Percentiles rank a stretch among this genome's conserved stretches.
These are phyloP conservation scores for Caenorhabditis parvicauda DNA, from an alignment of 2,888 invertebrate genomes.

Conservation along the genomic window DNA sequence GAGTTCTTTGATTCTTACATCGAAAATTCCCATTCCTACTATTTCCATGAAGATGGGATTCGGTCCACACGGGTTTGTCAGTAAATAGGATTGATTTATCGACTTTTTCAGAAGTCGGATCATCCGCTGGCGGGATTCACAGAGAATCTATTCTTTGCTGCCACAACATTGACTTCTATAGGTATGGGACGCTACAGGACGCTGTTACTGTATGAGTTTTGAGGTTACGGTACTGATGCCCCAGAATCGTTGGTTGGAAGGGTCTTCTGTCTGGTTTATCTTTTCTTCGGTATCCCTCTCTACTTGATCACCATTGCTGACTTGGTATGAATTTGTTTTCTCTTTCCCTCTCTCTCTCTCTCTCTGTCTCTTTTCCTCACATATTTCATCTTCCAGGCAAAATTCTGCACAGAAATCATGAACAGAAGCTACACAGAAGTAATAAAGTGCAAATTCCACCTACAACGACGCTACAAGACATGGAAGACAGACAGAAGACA, in stretches of 20 bases:
- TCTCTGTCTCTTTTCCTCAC: too few species aligned
- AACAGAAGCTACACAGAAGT: constrained; percentile 58
- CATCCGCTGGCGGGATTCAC: constrained; percentile 33
- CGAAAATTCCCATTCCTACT: too few species aligned
- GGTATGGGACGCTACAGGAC: constrained; percentile 13
- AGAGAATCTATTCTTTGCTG: constrained; percentile 53
- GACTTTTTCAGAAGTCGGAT: too few species aligned
- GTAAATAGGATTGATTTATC: too few species aligned
- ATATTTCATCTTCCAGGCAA: constrained; percentile 48
- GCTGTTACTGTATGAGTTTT: background rate
- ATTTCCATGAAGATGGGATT: too few species aligned
- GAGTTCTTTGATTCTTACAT: too few species aligned
- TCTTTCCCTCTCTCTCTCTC: too few species aligned
- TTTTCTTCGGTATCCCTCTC: constrained; percentile 58
- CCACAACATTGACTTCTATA: constrained; percentile 59
- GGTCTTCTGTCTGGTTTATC: constrained; percentile 54
- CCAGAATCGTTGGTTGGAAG: constrained; percentile 50
- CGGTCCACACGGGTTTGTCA: background rate
- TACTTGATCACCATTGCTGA: constrained; percentile 60
- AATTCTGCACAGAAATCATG: constrained; percentile 61
- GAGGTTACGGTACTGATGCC: constrained; percentile 51
- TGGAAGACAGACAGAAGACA: constrained; percentile 48
- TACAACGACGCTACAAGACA: constrained; percentile 39
- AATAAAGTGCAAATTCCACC: constrained; percentile 52
- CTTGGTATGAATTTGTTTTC: constrained; percentile 32